Percentiles rank a stretch among this genome's conserved stretches.
These are phyloP conservation scores for Amphipoea lucens DNA, from an alignment of 2,888 invertebrate genomes.

Conservation along the genomic window DNA sequence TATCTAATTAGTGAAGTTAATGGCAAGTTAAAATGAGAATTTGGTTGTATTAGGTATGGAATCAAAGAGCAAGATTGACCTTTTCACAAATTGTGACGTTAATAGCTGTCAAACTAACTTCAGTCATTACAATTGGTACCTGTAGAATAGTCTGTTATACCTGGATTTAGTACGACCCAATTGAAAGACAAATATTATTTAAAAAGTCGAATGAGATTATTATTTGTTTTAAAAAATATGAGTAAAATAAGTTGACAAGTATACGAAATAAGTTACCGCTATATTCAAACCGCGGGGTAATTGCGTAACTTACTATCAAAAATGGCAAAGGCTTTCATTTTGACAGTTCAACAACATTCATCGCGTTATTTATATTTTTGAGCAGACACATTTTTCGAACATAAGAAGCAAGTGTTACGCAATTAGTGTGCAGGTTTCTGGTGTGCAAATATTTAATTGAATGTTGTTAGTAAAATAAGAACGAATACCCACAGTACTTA, in stretches of 20 bases:
- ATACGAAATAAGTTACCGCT: not conserved
- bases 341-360: not conserved
- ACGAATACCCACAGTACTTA: not conserved
- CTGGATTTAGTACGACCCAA: no score
- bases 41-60: not conserved
- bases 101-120: constrained; percentile 4
- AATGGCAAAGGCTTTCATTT: not conserved
- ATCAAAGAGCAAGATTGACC: not conserved
- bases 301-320: no score
- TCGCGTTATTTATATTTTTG: no score
- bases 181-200: not conserved
- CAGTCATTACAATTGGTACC: not conserved
- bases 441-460: not conserved
- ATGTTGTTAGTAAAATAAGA: not conserved
- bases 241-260: not conserved
- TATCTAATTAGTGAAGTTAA: not conserved
- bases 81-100: constrained; percentile 6
- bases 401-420: no score
- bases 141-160: not conserved
- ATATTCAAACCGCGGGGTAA: no score
- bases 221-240: not conserved
- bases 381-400: no score
- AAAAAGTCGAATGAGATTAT: not conserved
- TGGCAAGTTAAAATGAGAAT: not conserved
- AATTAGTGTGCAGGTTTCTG: not conserved